phyloP scores from a whole-genome alignment of 1,140 invertebrate species.

The Hypsibius dujardini region DNA sequence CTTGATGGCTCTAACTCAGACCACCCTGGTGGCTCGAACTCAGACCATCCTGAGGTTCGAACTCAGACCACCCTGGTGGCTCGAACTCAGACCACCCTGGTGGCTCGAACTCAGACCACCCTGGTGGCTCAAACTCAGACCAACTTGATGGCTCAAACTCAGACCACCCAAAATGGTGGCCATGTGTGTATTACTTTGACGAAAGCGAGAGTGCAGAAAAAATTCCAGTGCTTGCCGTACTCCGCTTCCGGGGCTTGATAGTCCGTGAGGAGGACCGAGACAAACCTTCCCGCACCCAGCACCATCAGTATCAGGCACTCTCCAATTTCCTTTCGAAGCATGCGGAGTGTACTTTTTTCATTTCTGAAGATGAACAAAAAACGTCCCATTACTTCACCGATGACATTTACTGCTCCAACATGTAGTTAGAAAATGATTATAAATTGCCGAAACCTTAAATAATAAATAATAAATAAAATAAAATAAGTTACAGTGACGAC shows the following conservation, averaged over 20 bases:
- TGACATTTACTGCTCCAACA: neutral
- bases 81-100: too few species aligned
- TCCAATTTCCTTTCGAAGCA: neutral
- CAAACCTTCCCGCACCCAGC: conserved; percentile 48
- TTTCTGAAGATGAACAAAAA: neutral
- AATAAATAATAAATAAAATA: too few species aligned
- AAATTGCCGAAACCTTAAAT: neutral
- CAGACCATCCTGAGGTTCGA: too few species aligned
- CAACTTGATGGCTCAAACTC: too few species aligned
- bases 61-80: too few species aligned
- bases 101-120: too few species aligned
- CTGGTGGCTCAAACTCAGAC: too few species aligned
- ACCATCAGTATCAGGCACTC: conserved; percentile 27
- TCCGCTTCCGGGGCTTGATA: conserved; percentile 74
- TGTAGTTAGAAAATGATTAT: neutral
- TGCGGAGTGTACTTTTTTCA: neutral
- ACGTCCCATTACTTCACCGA: neutral
- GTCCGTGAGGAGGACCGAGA: conserved; percentile 36
- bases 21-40: too few species aligned
- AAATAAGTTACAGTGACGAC: too few species aligned
- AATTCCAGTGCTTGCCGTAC: conserved; percentile 93
- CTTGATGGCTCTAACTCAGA: too few species aligned
- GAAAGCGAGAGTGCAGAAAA: conserved; percentile 72
- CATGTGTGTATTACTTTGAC: too few species aligned
- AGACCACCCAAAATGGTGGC: too few species aligned